phyloP scores from a whole-genome alignment of 2,113 vertebrate genomes.

The Pseudolaguvia tuberculata region DNA sequence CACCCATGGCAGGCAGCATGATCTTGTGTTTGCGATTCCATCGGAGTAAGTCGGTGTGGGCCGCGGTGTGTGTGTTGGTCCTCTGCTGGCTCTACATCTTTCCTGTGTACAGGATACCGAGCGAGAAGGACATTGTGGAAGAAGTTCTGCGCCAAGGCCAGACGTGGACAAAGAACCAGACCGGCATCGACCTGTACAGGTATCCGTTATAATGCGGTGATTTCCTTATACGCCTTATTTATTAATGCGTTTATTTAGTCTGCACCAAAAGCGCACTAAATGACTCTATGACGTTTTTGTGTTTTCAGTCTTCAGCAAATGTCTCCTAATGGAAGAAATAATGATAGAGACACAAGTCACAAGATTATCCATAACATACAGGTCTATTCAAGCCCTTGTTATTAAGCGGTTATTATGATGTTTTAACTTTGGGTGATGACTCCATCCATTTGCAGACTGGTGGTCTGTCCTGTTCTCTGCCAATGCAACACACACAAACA shows the following conservation, averaged over 20 bases:
- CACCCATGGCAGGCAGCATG: slow-evolving; percentile 26
- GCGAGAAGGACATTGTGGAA: slow-evolving; percentile 83
- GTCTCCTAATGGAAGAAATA: not conserved
- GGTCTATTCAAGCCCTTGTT: not conserved
- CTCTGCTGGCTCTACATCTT: slow-evolving; percentile 92
- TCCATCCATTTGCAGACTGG: not conserved
- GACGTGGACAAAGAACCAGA: slow-evolving; percentile 81
- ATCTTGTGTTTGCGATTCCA: slow-evolving; percentile 75
- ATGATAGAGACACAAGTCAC: not conserved
- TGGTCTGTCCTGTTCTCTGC: not conserved
- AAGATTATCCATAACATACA: not conserved
- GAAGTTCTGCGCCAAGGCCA: slow-evolving; percentile 82
- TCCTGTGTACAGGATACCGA: slow-evolving; percentile 80
- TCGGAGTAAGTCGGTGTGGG: slow-evolving; percentile 80
- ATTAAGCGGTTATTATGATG: not conserved
- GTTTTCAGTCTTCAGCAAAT: no score
- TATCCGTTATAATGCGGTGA: slow-evolving; percentile 45
- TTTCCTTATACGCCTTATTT: not conserved
- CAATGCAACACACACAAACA: not conserved
- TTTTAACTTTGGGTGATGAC: not conserved
- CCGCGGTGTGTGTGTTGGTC: slow-evolving; percentile 80
- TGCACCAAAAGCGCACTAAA: not conserved
- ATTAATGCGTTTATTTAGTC: not conserved
- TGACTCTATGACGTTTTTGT: no score
- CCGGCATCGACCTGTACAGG: slow-evolving; percentile 79